Percentiles rank a stretch among this genome's conserved stretches.
Conservation (phyloP, 1,140 invertebrate genomes). For the Drosophila grimshawi region DNA sequence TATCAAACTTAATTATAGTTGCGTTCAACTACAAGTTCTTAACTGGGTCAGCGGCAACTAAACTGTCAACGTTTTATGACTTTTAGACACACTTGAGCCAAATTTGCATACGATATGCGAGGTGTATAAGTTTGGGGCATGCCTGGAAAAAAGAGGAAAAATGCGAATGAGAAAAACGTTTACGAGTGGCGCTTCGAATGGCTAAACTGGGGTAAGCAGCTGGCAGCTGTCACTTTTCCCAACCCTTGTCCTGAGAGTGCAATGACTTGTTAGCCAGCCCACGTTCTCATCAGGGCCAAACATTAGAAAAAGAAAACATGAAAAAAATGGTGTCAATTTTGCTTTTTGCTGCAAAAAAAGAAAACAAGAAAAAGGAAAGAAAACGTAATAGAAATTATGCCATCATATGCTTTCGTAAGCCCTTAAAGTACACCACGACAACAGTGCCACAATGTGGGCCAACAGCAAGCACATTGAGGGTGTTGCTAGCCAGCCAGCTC, state of each 20-base stretch:
- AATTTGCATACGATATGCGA: slow-evolving; percentile 40
- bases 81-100: slow-evolving; percentile 46
- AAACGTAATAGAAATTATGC: slow-evolving; percentile 58
- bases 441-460: slow-evolving; percentile 56
- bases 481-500: slow-evolving; percentile 8
- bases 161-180: slow-evolving; percentile 12
- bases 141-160: slow-evolving; percentile 10
- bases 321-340: slow-evolving; percentile 72
- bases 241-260: slow-evolving; percentile 57
- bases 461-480: slow-evolving; percentile 52
- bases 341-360: slow-evolving; percentile 5
- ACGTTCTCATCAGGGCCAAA: slow-evolving; percentile 21
- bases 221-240: slow-evolving; percentile 60
- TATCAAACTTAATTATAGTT: slow-evolving; percentile 25
- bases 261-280: slow-evolving; percentile 54
- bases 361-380: not conserved
- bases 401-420: slow-evolving; percentile 51
- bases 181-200: slow-evolving; percentile 18
- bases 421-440: slow-evolving; percentile 52
- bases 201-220: slow-evolving; percentile 66
- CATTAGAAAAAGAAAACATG: not conserved
- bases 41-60: slow-evolving; percentile 40
- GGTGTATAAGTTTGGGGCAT: slow-evolving; percentile 21
- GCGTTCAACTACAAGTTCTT: not conserved
- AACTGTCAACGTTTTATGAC: slow-evolving; percentile 27